Evolutionary conservation across 2,113 vertebrate species (phyloP), one percentile per base, ranked within the genome.

Genomic region (Trinectes maculatus): DNA sequence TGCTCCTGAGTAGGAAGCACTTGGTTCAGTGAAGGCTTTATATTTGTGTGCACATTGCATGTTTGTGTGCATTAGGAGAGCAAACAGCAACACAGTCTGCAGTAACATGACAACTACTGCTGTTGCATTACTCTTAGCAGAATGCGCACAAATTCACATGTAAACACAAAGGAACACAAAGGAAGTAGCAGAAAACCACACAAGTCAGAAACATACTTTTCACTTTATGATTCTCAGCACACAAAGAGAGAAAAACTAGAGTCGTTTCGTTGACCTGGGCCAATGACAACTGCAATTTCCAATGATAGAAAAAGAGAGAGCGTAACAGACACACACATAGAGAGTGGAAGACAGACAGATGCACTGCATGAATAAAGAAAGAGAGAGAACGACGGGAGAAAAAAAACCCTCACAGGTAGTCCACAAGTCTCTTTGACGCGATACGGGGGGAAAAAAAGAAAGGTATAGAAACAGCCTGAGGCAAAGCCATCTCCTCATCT

Each of bases 401-500:
- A 40, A 57, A 7, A 62, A 6, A 21, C 12, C 25, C 44, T 56
- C 16, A 33, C 37, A 62, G 5, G 55, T 29, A 60, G 52, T 71
- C 39, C 52, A 68, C 31, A 6, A 42, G 13, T 60, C 42, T 48
- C 29, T 62, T 49, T 70, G 51, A 74, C 31, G 65, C 9, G 18
- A 3, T 56, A 43, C 44, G 49, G n/a, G 65, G 52, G 16, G 56
- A 9, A 62, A 33, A 49, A 18, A 36, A n/a, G 60, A 21, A 56
- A 1, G 7, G 55, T 74, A 82, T 71, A 69, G 63, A 66, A 82
- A 78, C 12, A 74, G 69, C 83, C 73, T 28, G 51, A 54, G 71
- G 83, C 83, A 59, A 76, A 74, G 68, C 48, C 52, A 73, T 80
- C 57, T 54, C 72, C 59, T 77, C 55, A 77, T 80, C 61, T 77